Base-by-base conservation (phyloP, 2,888 invertebrate species). In the Leucophenga maculata region DNA sequence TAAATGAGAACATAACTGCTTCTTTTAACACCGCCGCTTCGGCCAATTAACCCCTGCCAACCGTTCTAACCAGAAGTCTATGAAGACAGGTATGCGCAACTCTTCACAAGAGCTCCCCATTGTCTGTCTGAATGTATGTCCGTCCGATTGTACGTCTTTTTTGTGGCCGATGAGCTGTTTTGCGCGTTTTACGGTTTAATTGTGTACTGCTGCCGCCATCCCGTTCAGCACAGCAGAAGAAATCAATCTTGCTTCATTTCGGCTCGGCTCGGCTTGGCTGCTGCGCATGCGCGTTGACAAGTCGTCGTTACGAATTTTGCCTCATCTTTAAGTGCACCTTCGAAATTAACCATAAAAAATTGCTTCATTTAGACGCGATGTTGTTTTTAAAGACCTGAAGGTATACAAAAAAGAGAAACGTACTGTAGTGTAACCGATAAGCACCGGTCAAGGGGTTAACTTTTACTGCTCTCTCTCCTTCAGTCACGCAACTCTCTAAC, bases 271-370 rank as follows among this genome's bases (percentile, higher is more conserved):
- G n/a, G n/a, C n/a, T n/a, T n/a, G n/a, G n/a, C 65, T 52, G 65
- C 52, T 46, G 52, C 22, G 22, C 50, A 75, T 74, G 75, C 76
- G 73, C 50, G 84, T 80, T 78, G 84, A 83, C 85, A 85, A 76
- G 69, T 73, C 18, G 50, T 14, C 20, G 46, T 9, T 67, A 18
- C 46, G n/a, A 1, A 4, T 55, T 20, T 20, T 59, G 70, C 52
- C 62, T 59, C 69, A 74, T 73, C 78, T 75, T 78, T 76, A 73
- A 73, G 75, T 74, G 71, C 70, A 74, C 74, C 22, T 13, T 22
- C 22, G 69, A 85, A 86, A 85, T 84, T 77, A 79, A 80, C 86
- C 83, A 86, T 86, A 80, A 86, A 86, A 85, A 86, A 85, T 83
- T 78, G 78, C 79, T 82, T 85, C 75, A 86, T 83, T 78, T 80